Conservation (phyloP, 2,113 vertebrate species). For the Sinocyclocheilus maitianheensis region DNA sequence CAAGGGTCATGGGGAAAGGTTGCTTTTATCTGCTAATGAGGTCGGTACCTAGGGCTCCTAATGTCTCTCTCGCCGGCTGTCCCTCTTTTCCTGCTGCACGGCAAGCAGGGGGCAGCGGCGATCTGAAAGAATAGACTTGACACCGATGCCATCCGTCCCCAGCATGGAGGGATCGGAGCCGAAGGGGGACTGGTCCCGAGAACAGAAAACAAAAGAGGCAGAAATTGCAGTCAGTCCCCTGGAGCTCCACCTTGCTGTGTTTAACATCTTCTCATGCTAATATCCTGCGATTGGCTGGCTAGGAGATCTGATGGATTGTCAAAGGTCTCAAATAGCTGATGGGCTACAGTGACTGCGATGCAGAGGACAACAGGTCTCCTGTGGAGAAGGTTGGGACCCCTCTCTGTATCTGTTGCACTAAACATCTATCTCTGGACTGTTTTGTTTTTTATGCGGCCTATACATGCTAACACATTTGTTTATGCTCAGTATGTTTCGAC, state of each 20-base stretch:
- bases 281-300: conserved; percentile 35
- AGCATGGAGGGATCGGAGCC: background rate
- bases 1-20: conserved; percentile 73
- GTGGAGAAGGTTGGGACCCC: background rate
- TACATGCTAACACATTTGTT: conserved; percentile 4
- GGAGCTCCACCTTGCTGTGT: conserved; percentile 69
- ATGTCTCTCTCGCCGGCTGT: conserved; percentile 60
- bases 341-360: conserved; percentile 23
- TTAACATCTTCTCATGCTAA: conserved; percentile 72
- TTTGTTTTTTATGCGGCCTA: background rate
- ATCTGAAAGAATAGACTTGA: conserved; percentile 66
- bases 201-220: conserved; percentile 65
- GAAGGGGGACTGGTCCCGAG: conserved; percentile 44
- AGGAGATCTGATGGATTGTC: conserved; percentile 42
- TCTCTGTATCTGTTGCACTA: conserved; percentile 12
- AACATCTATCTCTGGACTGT: background rate
- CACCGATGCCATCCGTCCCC: conserved; percentile 72
- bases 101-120: conserved; percentile 38
- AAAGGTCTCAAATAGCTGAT: conserved; percentile 12
- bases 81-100: conserved; percentile 52
- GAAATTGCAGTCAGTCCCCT: conserved; percentile 61
- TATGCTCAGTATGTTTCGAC: background rate
- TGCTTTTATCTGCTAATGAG: conserved; percentile 81
- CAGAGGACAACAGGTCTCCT: background rate
- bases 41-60: conserved; percentile 72